Percentiles rank a stretch among this genome's conserved stretches.
Evolutionary conservation across 1,140 invertebrate genomes (phyloP).

Genomic region (Pseudomyrmex cubaensis): DNA sequence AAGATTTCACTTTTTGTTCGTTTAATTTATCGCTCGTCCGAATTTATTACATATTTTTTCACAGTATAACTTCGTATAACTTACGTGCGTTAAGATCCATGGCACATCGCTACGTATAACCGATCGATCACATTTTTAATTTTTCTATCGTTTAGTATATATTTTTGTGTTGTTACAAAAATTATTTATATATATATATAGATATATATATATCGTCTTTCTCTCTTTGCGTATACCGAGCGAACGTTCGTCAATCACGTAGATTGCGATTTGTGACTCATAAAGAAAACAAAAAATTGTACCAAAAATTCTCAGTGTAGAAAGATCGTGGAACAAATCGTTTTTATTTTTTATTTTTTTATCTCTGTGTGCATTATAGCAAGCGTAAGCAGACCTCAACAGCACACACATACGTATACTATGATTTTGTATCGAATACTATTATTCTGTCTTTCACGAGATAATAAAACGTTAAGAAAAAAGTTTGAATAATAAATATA

Average conservation of each 20-base stretch:
- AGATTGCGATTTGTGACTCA: not conserved
- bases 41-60: slow-evolving; percentile 1
- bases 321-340: too few relatives aligned
- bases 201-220: not conserved
- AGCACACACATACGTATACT: too few relatives aligned
- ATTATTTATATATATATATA: slow-evolving; percentile 35
- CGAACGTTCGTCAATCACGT: slow-evolving; percentile 29
- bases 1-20: slow-evolving; percentile 29
- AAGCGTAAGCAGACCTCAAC: too few relatives aligned
- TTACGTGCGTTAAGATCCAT: slow-evolving; percentile 13
- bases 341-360: too few relatives aligned
- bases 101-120: slow-evolving; percentile 55
- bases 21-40: slow-evolving; percentile 32
- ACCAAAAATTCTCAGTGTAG: too few relatives aligned
- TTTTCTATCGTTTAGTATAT: slow-evolving; percentile 37
- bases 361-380: too few relatives aligned
- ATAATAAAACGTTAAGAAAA: too few relatives aligned
- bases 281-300: too few relatives aligned
- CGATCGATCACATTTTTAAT: slow-evolving; percentile 61
- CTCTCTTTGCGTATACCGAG: slow-evolving; percentile 48
- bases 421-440: too few relatives aligned
- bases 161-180: slow-evolving; percentile 38
- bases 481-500: too few relatives aligned
- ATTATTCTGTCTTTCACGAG: too few relatives aligned
- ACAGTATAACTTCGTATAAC: not conserved